Percentiles rank a stretch among this genome's conserved stretches.
Evolutionary conservation across 2,113 vertebrate genomes (phyloP).

Genomic region (Hippocampus mohnikei): DNA sequence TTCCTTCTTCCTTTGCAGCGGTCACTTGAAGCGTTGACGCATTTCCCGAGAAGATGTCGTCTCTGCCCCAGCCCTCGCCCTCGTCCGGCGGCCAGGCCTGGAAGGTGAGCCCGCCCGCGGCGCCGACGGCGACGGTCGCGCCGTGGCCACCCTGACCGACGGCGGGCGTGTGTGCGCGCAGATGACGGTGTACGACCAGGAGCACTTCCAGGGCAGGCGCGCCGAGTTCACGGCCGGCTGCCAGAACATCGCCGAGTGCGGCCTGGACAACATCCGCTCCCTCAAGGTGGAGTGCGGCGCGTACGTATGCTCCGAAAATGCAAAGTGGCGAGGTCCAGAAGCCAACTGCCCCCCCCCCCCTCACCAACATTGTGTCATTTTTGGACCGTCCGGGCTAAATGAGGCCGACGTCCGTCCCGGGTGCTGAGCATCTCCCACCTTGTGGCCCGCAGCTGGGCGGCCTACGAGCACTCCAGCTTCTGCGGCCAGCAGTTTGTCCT

Average conservation of each 20-base stretch:
- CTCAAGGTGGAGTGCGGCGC: conserved; percentile 92
- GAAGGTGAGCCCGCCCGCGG: conserved; percentile 76
- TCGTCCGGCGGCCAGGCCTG: conserved; percentile 86
- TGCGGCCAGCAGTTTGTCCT: conserved; percentile 94
- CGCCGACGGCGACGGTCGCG: neutral
- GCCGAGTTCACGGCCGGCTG: conserved; percentile 91
- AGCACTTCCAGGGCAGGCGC: conserved; percentile 92
- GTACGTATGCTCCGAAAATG: conserved; percentile 75
- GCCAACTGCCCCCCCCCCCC: too few species aligned
- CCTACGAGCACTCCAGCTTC: conserved; percentile 94
- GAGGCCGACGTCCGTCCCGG: too few species aligned
- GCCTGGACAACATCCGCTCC: conserved; percentile 89
- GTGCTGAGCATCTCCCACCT: neutral
- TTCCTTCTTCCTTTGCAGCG: too few species aligned
- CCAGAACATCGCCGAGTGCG: conserved; percentile 88
- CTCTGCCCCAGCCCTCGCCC: conserved; percentile 84
- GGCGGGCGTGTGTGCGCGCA: conserved; percentile 47
- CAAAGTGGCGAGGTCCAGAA: too few species aligned
- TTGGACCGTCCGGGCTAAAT: too few species aligned
- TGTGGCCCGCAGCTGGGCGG: conserved; percentile 81
- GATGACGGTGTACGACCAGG: conserved; percentile 95
- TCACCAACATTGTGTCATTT: too few species aligned
- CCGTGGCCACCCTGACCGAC: too few species aligned
- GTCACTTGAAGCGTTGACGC: neutral
- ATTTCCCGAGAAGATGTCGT: conserved; percentile 80